Evolutionary conservation across 2,888 invertebrate species (phyloP).

Genomic region (Diplolepis rosae): DNA sequence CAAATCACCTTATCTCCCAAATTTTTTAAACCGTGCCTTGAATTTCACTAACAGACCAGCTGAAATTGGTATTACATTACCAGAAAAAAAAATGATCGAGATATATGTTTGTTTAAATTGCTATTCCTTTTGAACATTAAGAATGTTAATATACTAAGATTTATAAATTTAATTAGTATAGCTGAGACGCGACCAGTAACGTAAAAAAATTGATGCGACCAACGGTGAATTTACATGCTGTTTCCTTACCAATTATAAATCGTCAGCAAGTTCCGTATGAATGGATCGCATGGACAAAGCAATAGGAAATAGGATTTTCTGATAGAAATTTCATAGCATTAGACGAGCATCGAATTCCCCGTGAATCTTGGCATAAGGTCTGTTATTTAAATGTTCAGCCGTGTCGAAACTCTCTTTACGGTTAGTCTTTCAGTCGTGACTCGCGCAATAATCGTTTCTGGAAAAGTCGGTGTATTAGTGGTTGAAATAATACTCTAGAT

Average conservation of each 20-base stretch:
- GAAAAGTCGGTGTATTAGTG: not conserved
- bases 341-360: slow-evolving; percentile 43
- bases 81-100: not conserved
- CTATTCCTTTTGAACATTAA: too few relatives aligned
- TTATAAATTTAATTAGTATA: too few relatives aligned
- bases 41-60: not conserved
- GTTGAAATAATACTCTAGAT: not conserved
- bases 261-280: slow-evolving; percentile 49
- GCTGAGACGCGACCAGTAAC: too few relatives aligned
- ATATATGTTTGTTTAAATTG: too few relatives aligned
- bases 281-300: slow-evolving; percentile 39
- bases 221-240: not conserved
- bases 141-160: too few relatives aligned
- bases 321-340: slow-evolving; percentile 54
- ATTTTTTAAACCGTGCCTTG: not conserved
- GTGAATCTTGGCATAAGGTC: slow-evolving; percentile 30
- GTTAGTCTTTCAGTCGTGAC: not conserved
- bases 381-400: slow-evolving; percentile 21
- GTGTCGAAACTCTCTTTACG: slow-evolving; percentile 35
- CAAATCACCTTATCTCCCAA: not conserved
- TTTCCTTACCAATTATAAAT: slow-evolving; percentile 35
- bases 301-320: slow-evolving; percentile 51
- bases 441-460: slow-evolving; percentile 5
- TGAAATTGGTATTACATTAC: not conserved
- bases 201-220: too few relatives aligned